Evolutionary conservation across 2,797 vertebrate species (phyloP).

Genomic region (Chelon auratus): DNA sequence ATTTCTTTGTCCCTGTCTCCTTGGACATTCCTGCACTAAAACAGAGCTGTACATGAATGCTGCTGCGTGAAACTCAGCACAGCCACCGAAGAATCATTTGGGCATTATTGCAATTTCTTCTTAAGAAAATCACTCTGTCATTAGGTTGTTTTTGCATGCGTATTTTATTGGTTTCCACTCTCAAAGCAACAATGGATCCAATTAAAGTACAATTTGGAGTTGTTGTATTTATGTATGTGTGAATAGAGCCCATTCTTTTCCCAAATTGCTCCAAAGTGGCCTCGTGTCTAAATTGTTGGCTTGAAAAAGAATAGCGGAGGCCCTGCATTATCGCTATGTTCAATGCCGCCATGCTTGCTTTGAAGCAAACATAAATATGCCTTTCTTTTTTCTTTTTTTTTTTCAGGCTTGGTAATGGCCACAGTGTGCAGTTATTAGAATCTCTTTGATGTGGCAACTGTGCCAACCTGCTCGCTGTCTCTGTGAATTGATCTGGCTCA

Average conservation of each 20-base stretch:
- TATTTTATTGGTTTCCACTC: slow-evolving; percentile 46
- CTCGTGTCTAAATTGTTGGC: slow-evolving; percentile 45
- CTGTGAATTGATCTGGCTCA: slow-evolving; percentile 81
- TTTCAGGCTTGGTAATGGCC: slow-evolving; percentile 77
- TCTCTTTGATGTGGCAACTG: slow-evolving; percentile 84
- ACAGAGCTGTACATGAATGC: slow-evolving; percentile 4
- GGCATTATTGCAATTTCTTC: slow-evolving; percentile 23
- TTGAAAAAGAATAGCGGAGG: slow-evolving; percentile 48
- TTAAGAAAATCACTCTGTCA: slow-evolving; percentile 36
- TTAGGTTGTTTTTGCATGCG: slow-evolving; percentile 26
- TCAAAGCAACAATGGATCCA: slow-evolving; percentile 38
- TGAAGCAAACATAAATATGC: slow-evolving; percentile 80
- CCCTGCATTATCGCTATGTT: slow-evolving; percentile 45
- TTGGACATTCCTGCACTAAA: not conserved
- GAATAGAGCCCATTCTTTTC: slow-evolving; percentile 52
- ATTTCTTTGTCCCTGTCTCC: no score
- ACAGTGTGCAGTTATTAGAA: slow-evolving; percentile 81
- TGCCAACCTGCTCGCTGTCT: slow-evolving; percentile 77
- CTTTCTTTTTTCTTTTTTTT: slow-evolving; percentile 11
- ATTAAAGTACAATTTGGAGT: slow-evolving; percentile 62
- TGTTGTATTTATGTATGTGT: slow-evolving; percentile 47
- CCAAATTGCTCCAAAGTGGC: slow-evolving; percentile 58
- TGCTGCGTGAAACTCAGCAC: slow-evolving; percentile 31
- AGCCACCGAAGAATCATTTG: slow-evolving; percentile 35
- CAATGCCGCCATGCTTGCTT: slow-evolving; percentile 67